Conservation (phyloP, 2,888 invertebrate genomes). For the Synanthedon formicaeformis region DNA sequence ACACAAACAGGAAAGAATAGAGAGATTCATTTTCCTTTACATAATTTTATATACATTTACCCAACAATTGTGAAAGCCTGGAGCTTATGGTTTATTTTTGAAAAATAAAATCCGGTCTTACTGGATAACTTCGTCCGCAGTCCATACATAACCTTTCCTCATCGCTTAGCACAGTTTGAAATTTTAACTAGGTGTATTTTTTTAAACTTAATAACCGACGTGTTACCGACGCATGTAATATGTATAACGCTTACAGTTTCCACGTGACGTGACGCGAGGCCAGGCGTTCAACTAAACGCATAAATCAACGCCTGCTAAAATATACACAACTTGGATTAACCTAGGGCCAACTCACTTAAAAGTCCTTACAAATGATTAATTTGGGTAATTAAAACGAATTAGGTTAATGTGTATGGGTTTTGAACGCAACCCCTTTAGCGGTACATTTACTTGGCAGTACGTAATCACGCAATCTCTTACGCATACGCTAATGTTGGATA, state of each 20-base stretch:
- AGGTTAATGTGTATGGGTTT: conserved; percentile 66
- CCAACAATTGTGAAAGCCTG: too few species aligned
- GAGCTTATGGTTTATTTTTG: too few species aligned
- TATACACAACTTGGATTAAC: conserved; percentile 29
- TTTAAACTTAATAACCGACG: conserved; percentile 11
- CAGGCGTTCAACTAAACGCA: conserved; percentile 21
- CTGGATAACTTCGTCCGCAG: too few species aligned
- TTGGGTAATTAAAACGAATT: conserved; percentile 65
- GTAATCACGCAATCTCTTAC: too few species aligned
- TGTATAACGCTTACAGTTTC: conserved; percentile 19
- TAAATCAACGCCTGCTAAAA: conserved; percentile 46
- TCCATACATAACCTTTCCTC: too few species aligned
- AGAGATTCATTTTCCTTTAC: too few species aligned
- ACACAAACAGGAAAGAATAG: too few species aligned
- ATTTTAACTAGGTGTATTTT: neutral
- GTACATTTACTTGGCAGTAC: neutral
- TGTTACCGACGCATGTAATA: conserved; percentile 39
- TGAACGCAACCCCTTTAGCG: conserved; percentile 30
- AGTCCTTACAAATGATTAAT: conserved; percentile 61
- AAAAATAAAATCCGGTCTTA: too few species aligned
- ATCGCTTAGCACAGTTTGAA: too few species aligned
- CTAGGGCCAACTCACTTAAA: conserved; percentile 32
- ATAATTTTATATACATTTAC: too few species aligned
- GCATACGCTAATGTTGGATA: too few species aligned
- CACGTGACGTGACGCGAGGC: conserved; percentile 38